Evolutionary conservation across 2,797 vertebrate species (phyloP).

Genomic region (Muscicapa comitata): DNA sequence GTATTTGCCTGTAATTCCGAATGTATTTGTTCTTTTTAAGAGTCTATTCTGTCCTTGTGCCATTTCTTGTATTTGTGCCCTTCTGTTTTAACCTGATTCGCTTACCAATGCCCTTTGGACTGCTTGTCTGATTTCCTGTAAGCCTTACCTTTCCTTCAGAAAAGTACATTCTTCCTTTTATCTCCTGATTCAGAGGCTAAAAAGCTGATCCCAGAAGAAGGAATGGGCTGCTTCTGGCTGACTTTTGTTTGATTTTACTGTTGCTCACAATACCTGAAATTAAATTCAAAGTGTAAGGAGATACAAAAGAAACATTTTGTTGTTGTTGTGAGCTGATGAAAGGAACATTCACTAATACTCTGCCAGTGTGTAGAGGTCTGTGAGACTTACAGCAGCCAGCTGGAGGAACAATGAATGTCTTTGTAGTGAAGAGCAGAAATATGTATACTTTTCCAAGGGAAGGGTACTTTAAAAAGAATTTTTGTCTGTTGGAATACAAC

Average conservation of each 20-base stretch:
- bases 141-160: neutral
- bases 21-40: neutral
- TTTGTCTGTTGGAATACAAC: neutral
- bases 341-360: conserved; percentile 8
- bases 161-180: neutral
- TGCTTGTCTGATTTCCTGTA: neutral
- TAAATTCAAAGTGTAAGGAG: conserved; percentile 23
- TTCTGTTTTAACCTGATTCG: neutral
- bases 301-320: neutral
- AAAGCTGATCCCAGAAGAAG: neutral
- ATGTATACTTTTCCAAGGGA: neutral
- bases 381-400: conserved; percentile 6
- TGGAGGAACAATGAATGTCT: conserved; percentile 33
- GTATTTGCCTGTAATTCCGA: neutral
- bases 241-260: conserved; percentile 1
- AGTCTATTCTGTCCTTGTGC: neutral
- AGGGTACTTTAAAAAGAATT: neutral
- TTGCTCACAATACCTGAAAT: neutral
- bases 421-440: conserved; percentile 26
- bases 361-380: conserved; percentile 4
- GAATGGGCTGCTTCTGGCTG: neutral
- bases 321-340: conserved; percentile 7
- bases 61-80: neutral
- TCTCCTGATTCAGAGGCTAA: neutral
- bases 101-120: neutral